These are phyloP conservation scores for Uloborus plumipes DNA, from an alignment of 2,888 invertebrate species.

Conservation along the genomic window DNA sequence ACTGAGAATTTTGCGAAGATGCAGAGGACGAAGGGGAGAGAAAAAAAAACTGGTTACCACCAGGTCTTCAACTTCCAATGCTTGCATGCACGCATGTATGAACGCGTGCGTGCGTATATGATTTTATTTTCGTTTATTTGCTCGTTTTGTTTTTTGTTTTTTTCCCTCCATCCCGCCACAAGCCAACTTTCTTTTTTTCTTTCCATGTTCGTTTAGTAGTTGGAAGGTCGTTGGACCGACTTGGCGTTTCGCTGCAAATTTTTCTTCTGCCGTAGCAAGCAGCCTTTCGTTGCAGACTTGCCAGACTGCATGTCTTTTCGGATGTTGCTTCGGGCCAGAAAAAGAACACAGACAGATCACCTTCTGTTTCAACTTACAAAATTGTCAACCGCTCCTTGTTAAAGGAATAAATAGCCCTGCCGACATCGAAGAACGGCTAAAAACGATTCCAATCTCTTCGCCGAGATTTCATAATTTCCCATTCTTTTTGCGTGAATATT, in stretches of 20 bases:
- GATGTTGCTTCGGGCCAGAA: not conserved
- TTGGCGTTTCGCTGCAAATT: slow-evolving; percentile 17
- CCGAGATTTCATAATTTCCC: too few species aligned
- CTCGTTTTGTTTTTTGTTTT: too few species aligned
- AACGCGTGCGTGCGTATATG: slow-evolving; percentile 20
- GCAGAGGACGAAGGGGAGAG: not conserved
- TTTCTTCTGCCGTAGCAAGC: not conserved
- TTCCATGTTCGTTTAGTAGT: slow-evolving; percentile 36
- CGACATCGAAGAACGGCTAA: too few species aligned
- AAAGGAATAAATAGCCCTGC: too few species aligned
- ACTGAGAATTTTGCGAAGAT: not conserved
- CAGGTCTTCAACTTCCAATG: slow-evolving; percentile 17
- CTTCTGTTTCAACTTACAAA: too few species aligned
- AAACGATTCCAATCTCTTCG: too few species aligned
- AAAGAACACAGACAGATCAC: too few species aligned
- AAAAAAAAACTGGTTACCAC: slow-evolving; percentile 37
- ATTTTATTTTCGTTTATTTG: slow-evolving; percentile 33
- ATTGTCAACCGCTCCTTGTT: too few species aligned
- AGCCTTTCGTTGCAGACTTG: slow-evolving; percentile 18
- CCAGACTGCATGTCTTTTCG: slow-evolving; percentile 59
- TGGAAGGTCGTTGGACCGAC: slow-evolving; percentile 57
- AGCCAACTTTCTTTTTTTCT: slow-evolving; percentile 26
- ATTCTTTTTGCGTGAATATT: too few species aligned
- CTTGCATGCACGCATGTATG: slow-evolving; percentile 3
- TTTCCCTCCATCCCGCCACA: slow-evolving; percentile 11